A percentile compares a stretch with the other conserved stretches of the same genome.
phyloP scores from a whole-genome alignment of 2,888 invertebrate species.

The Leptura quadrifasciata region DNA sequence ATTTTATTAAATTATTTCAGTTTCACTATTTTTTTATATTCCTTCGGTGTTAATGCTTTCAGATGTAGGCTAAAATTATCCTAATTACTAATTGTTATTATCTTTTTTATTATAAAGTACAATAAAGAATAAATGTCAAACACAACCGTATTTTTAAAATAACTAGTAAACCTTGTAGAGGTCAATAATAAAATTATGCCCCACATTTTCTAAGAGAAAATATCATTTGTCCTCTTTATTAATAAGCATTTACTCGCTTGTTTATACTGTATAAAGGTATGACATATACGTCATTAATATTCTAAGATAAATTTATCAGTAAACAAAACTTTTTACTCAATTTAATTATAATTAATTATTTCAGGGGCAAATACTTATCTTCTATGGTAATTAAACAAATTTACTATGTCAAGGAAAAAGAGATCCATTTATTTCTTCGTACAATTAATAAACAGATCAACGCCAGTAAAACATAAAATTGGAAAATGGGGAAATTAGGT shows the following conservation, averaged over 20 bases:
- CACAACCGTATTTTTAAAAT: background rate
- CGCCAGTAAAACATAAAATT: background rate
- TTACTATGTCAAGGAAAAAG: background rate
- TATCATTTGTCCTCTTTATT: background rate
- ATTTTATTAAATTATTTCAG: too few relatives aligned
- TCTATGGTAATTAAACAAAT: background rate
- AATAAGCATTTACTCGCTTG: background rate
- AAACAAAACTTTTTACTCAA: background rate
- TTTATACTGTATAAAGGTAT: background rate
- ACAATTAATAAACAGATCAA: background rate
- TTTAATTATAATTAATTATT: background rate
- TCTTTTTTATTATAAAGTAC: background rate
- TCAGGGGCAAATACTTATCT: background rate
- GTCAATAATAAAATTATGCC: background rate
- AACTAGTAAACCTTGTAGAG: background rate
- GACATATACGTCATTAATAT: background rate
- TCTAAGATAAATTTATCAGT: background rate
- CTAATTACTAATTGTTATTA: background rate
- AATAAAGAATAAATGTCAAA: background rate
- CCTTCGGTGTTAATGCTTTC: too few relatives aligned
- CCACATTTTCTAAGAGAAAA: background rate
- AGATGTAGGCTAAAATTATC: background rate
- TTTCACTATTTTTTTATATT: too few relatives aligned
- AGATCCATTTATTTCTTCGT: background rate
- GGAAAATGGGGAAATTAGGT: background rate